Evolutionary conservation across 2,797 vertebrate species (phyloP), one percentile per base, ranked within the genome.

Genomic region (Ara ararauna): DNA sequence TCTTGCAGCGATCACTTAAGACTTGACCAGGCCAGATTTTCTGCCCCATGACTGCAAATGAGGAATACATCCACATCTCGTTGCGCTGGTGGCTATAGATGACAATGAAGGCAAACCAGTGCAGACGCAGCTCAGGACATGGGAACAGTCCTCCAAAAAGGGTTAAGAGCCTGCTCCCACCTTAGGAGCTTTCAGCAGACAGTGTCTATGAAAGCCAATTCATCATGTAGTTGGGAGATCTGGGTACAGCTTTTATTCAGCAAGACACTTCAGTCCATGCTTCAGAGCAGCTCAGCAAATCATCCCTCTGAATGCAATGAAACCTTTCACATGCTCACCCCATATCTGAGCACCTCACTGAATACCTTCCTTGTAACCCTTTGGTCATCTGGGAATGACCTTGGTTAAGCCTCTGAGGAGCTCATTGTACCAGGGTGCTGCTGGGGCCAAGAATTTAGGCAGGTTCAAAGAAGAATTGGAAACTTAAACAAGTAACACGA

Each of bases 341-440:
- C 27, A 8, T 1, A 3, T 61, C 47, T 47, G 45, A 86, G 16
- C 22, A 68, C 27, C 42, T 58, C 5, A 0, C 34, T 65, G 40
- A 90, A 45, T 38, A 62, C 34, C 53, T 54, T 3, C 1, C 54
- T 67, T 21, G 34, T 40, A 48, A 7, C 18, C 19, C 51, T 77
- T 30, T 10, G 2, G 3, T 45, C 51, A 83, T 17, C 60, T 60
- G 2, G 3, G 56, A 15, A 38, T 92, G 81, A 89, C 87, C 67
- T 67, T 58, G 23, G 48, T 42, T 80, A 76, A 90, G 45, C 67
- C 67, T 89, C 4, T 58, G 84, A 87, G 84, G 26, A 92, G 58
- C 80, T 83, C 72, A 32, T 68, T 87, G 93, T 94, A 92, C 95
- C 90, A 95, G 88, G 80, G 45, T 65, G n/a, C 72, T 77, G 58